Evolutionary conservation across 1,140 invertebrate species (phyloP).

Genomic region (Pseudobourletiella spinata): DNA sequence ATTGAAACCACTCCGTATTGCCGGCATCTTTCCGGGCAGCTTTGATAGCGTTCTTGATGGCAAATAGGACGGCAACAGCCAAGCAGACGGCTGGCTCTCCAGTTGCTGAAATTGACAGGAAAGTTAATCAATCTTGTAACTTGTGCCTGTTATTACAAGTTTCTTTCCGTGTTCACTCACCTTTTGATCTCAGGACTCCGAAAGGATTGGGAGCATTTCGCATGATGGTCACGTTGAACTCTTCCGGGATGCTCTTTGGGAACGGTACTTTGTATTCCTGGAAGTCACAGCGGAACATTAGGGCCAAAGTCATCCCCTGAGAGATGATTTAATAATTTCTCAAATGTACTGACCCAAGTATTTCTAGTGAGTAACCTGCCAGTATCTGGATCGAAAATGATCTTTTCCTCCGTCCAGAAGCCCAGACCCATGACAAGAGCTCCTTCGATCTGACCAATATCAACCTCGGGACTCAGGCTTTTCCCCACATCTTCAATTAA

Average conservation of each 20-base stretch:
- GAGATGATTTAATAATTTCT: background rate
- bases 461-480: slow-evolving; percentile 38
- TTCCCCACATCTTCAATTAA: slow-evolving; percentile 44
- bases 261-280: slow-evolving; percentile 44
- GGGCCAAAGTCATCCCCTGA: background rate
- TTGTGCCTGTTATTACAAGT: no score
- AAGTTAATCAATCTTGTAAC: no score
- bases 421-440: slow-evolving; percentile 43
- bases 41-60: no score
- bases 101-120: no score
- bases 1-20: no score
- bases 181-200: slow-evolving; percentile 38
- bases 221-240: slow-evolving; percentile 44
- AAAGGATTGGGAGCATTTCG: slow-evolving; percentile 42
- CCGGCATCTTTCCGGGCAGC: no score
- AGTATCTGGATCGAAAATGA: slow-evolving; percentile 23
- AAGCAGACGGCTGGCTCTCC: no score
- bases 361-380: slow-evolving; percentile 22
- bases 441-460: slow-evolving; percentile 46
- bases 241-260: slow-evolving; percentile 44
- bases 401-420: slow-evolving; percentile 53
- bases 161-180: no score
- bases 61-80: no score
- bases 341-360: slow-evolving; percentile 23
- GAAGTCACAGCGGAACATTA: background rate